A percentile compares a stretch with the other conserved stretches of the same genome.
Evolutionary conservation across 2,888 invertebrate genomes (phyloP).

Genomic region (Andrena hattorfiana): DNA sequence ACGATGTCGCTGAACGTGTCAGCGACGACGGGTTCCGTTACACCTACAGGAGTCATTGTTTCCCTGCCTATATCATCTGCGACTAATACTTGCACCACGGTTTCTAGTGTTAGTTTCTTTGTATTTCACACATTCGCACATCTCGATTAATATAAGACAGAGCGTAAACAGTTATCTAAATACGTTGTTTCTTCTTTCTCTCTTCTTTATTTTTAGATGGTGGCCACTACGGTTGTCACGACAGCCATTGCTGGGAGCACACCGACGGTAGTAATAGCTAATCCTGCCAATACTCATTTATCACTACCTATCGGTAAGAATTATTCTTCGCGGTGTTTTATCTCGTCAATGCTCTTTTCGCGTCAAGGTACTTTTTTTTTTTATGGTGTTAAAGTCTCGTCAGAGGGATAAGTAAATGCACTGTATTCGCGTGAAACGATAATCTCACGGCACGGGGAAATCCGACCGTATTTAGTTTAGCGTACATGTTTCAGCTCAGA

Average conservation of each 20-base stretch:
- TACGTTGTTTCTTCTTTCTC: constrained; percentile 9
- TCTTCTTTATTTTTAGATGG: constrained; percentile 79
- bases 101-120: constrained; percentile 81
- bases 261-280: constrained; percentile 84
- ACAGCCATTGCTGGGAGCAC: constrained; percentile 82
- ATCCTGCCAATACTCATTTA: constrained; percentile 84
- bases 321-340: constrained; percentile 2
- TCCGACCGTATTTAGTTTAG: background rate
- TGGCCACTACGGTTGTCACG: constrained; percentile 82
- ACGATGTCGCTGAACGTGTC: constrained; percentile 92
- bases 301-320: constrained; percentile 83
- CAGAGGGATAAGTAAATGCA: constrained; percentile 32
- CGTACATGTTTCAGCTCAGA: constrained; percentile 79
- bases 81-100: constrained; percentile 84
- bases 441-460: background rate
- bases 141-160: background rate
- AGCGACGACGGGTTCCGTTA: constrained; percentile 86
- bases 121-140: constrained; percentile 53
- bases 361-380: constrained; percentile 10
- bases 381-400: constrained; percentile 16
- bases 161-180: background rate
- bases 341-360: background rate
- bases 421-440: background rate
- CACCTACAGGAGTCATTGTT: constrained; percentile 88
- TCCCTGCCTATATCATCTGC: constrained; percentile 88